phyloP scores from a whole-genome alignment of 2,888 invertebrate species.

The Oegoconia quadripuncta region DNA sequence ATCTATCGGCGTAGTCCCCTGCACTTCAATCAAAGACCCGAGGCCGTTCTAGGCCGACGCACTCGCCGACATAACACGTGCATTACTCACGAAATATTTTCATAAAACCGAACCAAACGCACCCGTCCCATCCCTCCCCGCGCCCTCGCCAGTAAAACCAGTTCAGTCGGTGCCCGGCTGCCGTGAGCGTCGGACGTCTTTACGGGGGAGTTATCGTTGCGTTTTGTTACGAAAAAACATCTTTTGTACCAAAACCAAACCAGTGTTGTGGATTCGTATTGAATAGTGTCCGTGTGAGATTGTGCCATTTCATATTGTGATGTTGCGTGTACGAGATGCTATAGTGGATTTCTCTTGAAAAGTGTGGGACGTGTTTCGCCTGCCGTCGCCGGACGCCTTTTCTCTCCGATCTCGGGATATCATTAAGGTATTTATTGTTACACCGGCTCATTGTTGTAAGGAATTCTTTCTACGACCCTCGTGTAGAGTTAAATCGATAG shows the following conservation, averaged over 20 bases:
- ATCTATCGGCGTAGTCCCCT: conserved; percentile 47
- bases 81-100: conserved; percentile 80
- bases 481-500: conserved; percentile 72
- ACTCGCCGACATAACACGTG: conserved; percentile 75
- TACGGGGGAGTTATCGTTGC: conserved; percentile 40
- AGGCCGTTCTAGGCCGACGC: conserved; percentile 75
- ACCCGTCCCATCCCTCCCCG: conserved; percentile 49
- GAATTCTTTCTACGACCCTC: conserved; percentile 70
- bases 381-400: conserved; percentile 70
- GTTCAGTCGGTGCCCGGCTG: conserved; percentile 76
- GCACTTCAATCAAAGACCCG: conserved; percentile 68
- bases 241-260: conserved; percentile 66
- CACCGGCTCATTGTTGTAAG: conserved; percentile 77
- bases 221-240: conserved; percentile 71
- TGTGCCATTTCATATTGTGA: conserved; percentile 67
- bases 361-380: conserved; percentile 66
- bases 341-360: conserved; percentile 71
- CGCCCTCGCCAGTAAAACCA: conserved; percentile 59
- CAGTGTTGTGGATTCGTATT: conserved; percentile 70
- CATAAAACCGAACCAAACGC: conserved; percentile 77
- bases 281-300: conserved; percentile 68
- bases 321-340: conserved; percentile 63
- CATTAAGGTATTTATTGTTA: conserved; percentile 80
- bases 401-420: conserved; percentile 75
- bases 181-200: conserved; percentile 64